Base-by-base conservation (phyloP, 2,888 invertebrate genomes). In the Xestia xanthographa region DNA sequence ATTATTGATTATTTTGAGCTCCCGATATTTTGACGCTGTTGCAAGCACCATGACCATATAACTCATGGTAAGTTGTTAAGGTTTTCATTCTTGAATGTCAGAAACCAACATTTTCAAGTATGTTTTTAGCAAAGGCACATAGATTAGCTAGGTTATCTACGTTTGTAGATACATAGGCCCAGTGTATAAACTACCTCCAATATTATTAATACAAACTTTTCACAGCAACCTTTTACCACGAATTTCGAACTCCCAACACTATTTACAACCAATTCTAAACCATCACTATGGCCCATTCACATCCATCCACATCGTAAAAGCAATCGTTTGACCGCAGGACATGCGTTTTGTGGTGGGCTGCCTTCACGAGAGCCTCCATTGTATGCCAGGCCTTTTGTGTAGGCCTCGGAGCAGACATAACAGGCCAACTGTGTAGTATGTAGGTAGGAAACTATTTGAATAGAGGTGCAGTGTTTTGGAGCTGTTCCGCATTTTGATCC, bases 271-370 rank as follows among this genome's bases (percentile, higher is more conserved):
- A 41, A 63, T 17, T 26, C 38, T 29, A 45, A 79, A 56, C 41
- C 17, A 43, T 14, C 48, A 66, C 43, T 65, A 17, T 20, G 14
- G 22, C 34, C 34, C 8, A 77, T 79, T 29, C 72, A 50, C 17
- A 26, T 73, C 84, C 38, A 78, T 5, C n/a, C 80, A 48, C 34
- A 67, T 73, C 85, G 90, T 88, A 90, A 78, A 92, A 89, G 86
- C 91, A 92, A 92, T 92, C 92, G 92, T 91, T 92, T 94, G 94
- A 93, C 95, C 93, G 87, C 93, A 90, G 92, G 90, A 93, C 94
- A 94, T 91, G 92, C 93, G 94, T 94, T 93, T 91, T 90, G 93
- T 92, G 92, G 91, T 89, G 90, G 89, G 86, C 86, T 92, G 92
- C 88, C 85, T 87, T 90, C 89, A 92, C 93, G 90, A 95, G 95